Percentiles rank a stretch among this genome's conserved stretches.
phyloP scores from a whole-genome alignment of 2,113 vertebrate species.

The Aptenodytes patagonicus region DNA sequence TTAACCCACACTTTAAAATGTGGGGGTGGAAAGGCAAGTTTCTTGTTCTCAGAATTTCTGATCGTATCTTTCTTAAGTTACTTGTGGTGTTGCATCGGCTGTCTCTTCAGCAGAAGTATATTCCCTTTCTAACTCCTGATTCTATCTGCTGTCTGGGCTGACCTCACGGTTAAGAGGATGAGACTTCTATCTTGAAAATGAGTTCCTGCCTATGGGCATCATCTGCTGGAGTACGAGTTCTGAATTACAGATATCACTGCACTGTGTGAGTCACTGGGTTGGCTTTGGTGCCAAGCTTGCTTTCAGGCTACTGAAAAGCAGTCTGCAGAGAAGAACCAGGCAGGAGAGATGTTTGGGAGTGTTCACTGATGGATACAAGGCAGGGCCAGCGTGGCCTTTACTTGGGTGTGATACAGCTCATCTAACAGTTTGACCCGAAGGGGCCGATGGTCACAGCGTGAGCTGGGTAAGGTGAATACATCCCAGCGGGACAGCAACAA shows the following conservation, averaged over 20 bases:
- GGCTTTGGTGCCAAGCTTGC: rapidly evolving
- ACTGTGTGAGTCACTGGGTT: neutral
- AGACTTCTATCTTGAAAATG: neutral
- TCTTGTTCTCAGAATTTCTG: neutral
- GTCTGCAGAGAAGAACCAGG: neutral
- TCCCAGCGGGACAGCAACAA: rapidly evolving
- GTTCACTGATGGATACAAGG: rapidly evolving
- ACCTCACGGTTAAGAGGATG: neutral
- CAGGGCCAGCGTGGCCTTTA: rapidly evolving
- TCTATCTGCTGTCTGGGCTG: neutral
- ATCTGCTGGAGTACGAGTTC: neutral
- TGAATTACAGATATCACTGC: rapidly evolving
- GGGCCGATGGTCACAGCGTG: rapidly evolving
- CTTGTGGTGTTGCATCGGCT: neutral
- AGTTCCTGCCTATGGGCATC: rapidly evolving
- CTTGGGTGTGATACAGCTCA: rapidly evolving
- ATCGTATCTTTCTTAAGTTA: rapidly evolving
- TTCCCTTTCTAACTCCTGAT: neutral
- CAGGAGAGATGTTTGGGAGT: rapidly evolving
- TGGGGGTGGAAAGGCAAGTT: neutral
- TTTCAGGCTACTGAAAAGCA: rapidly evolving
- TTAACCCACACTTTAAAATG: neutral
- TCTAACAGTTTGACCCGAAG: rapidly evolving
- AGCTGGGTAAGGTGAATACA: rapidly evolving
- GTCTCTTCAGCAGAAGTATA: neutral